These are phyloP conservation scores for Psophia crepitans DNA, from an alignment of 2,113 vertebrate genomes.

Conservation along the genomic window DNA sequence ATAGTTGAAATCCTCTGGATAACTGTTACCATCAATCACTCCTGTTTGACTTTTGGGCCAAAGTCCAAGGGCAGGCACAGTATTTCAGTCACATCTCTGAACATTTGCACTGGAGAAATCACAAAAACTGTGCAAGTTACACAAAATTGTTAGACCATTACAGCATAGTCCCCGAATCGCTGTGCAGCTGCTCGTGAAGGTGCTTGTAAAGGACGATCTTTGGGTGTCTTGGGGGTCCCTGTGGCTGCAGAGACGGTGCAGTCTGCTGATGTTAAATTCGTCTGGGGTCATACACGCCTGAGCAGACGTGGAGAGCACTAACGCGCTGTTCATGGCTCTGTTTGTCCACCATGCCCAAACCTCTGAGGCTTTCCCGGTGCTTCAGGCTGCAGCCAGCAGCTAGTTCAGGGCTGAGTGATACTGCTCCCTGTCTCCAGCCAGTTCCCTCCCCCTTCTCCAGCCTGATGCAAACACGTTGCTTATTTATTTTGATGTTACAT, in stretches of 20 bases:
- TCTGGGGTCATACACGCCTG: not conserved
- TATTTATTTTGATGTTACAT: not conserved
- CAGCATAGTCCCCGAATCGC: not conserved
- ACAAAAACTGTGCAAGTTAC: not conserved
- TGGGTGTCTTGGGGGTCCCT: not conserved
- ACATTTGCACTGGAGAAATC: not conserved
- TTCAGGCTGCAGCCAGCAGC: not conserved
- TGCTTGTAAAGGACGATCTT: not conserved
- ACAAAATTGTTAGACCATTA: not conserved
- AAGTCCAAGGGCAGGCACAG: not conserved
- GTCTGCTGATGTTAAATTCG: not conserved
- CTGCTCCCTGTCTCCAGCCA: not conserved
- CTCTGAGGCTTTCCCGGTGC: rapidly evolving
- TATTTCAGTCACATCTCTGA: not conserved
- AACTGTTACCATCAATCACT: not conserved
- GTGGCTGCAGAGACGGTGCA: rapidly evolving
- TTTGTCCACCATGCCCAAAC: not conserved
- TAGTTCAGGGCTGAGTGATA: not conserved
- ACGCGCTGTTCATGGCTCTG: rapidly evolving
- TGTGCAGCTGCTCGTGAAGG: not conserved
- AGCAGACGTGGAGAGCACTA: not conserved
- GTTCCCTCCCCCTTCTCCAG: not conserved
- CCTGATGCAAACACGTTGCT: not conserved
- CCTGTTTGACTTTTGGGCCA: not conserved
- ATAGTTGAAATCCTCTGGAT: not conserved